A percentile compares a stretch with the other conserved stretches of the same genome.
phyloP scores from a whole-genome alignment of 23 tunicate species.

The Clavelina lepadiformis region DNA sequence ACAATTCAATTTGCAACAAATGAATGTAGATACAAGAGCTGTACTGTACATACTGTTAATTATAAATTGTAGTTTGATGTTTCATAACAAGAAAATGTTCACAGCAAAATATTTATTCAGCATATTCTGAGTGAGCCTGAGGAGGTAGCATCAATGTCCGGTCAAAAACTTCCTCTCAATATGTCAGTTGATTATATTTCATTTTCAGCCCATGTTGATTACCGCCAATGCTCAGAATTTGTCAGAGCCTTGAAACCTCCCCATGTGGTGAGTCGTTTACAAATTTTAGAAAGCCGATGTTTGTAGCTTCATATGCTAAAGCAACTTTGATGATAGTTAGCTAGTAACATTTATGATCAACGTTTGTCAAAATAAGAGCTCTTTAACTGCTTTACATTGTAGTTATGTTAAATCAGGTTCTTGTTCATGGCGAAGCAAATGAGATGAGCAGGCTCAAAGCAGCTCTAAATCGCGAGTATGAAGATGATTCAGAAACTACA shows the following conservation, averaged over 20 bases:
- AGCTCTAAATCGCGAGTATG: constrained; percentile 85
- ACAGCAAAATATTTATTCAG: constrained; percentile 40
- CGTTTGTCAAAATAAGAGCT: not conserved
- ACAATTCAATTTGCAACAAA: too few relatives aligned
- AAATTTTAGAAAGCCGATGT: too few relatives aligned
- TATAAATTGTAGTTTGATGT: too few relatives aligned
- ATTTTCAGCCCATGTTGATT: constrained; percentile 95
- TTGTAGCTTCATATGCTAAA: too few relatives aligned
- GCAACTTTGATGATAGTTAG: too few relatives aligned
- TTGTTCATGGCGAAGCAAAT: constrained; percentile 97
- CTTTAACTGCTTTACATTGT: not conserved
- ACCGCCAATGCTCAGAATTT: constrained; percentile 89
- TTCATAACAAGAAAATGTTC: too few relatives aligned
- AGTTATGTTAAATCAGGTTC: constrained; percentile 32
- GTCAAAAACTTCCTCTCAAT: constrained; percentile 76
- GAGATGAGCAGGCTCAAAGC: constrained; percentile 91
- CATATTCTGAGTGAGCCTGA: constrained; percentile 89
- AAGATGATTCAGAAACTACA: constrained; percentile 83
- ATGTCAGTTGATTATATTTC: constrained; percentile 95
- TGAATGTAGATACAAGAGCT: too few relatives aligned
- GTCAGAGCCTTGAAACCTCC: constrained; percentile 96
- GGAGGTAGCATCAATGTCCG: constrained; percentile 75
- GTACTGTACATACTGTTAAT: too few relatives aligned
- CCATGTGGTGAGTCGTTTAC: constrained; percentile 61
- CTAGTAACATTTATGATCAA: too few relatives aligned